These are phyloP conservation scores for Drosophila pachea DNA, from an alignment of 1,140 invertebrate genomes.

Conservation along the genomic window DNA sequence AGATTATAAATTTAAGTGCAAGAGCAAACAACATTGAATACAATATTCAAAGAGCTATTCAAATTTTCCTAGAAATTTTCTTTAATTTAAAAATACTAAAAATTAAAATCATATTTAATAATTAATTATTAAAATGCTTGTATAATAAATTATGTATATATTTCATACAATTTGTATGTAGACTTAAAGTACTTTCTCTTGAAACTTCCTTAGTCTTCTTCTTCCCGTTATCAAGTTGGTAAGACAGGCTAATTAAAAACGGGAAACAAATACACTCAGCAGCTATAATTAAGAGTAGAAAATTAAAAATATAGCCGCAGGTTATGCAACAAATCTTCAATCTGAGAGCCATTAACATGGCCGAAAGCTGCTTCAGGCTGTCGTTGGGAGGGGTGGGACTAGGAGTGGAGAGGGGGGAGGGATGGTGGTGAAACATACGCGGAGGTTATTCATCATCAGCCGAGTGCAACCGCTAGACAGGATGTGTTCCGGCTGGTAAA, in stretches of 20 bases:
- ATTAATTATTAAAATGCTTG: too few relatives aligned
- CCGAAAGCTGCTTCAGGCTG: conserved; percentile 2
- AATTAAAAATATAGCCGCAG: conserved; percentile 45
- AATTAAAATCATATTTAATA: too few relatives aligned
- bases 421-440: conserved; percentile 42
- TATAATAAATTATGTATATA: not conserved
- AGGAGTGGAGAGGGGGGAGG: too few relatives aligned
- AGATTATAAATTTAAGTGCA: too few relatives aligned
- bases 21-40: too few relatives aligned
- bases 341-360: not conserved
- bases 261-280: conserved; percentile 6
- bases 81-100: too few relatives aligned
- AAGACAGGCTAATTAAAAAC: conserved; percentile 46
- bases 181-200: too few relatives aligned
- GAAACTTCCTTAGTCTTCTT: not conserved
- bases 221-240: not conserved
- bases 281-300: conserved; percentile 40
- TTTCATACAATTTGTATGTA: too few relatives aligned
- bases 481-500: conserved; percentile 13
- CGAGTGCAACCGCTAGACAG: conserved; percentile 66
- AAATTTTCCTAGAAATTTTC: too few relatives aligned
- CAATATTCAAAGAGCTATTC: too few relatives aligned
- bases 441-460: conserved; percentile 68
- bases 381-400: too few relatives aligned
- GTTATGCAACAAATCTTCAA: conserved; percentile 24